These are phyloP conservation scores for Synanthedon andrenaeformis DNA, from an alignment of 2,888 invertebrate species.

Conservation along the genomic window DNA sequence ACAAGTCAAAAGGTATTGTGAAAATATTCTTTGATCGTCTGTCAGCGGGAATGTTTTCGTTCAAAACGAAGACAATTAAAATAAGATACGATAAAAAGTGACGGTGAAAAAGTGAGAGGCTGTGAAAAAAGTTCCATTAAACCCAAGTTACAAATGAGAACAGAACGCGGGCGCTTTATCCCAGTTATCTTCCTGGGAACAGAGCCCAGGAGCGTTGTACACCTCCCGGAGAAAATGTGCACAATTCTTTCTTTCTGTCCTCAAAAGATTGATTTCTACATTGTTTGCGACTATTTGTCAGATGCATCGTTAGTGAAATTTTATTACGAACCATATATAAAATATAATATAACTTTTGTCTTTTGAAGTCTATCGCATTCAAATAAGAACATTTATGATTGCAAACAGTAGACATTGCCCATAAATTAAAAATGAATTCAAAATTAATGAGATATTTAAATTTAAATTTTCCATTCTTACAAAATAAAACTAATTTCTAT, in stretches of 20 bases:
- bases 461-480: too few relatives aligned
- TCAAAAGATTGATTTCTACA: not conserved
- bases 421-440: too few relatives aligned
- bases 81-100: slow-evolving; percentile 43
- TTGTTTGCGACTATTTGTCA: not conserved
- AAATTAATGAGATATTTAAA: too few relatives aligned
- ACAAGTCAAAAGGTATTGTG: too few relatives aligned
- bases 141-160: slow-evolving; percentile 56
- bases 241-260: not conserved
- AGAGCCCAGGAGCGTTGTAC: slow-evolving; percentile 10
- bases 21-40: not conserved
- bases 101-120: slow-evolving; percentile 50
- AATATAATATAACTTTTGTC: too few relatives aligned
- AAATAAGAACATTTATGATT: too few relatives aligned
- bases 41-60: not conserved
- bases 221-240: not conserved
- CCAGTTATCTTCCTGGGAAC: slow-evolving; percentile 46
- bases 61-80: slow-evolving; percentile 46
- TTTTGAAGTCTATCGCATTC: too few relatives aligned
- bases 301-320: not conserved
- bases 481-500: too few relatives aligned
- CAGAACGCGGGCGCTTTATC: slow-evolving; percentile 27
- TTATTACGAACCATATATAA: not conserved
- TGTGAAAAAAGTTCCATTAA: slow-evolving; percentile 55
- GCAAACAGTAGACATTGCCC: too few relatives aligned